Evolutionary conservation across 2,113 vertebrate species (phyloP).

Genomic region (Nibea coibor): DNA sequence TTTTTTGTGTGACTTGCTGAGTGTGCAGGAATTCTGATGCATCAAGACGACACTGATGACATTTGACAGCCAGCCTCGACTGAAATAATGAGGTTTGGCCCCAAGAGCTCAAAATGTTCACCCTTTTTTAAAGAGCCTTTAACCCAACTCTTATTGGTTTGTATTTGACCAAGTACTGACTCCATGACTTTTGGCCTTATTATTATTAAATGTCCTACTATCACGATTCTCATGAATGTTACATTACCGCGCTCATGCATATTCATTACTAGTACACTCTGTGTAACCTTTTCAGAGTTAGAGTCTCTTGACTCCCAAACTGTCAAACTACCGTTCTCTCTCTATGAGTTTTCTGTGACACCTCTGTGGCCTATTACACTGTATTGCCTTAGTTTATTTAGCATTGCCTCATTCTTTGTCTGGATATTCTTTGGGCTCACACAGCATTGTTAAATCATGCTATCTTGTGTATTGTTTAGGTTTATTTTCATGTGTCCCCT

Average conservation of each 20-base stretch:
- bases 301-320: neutral
- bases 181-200: neutral
- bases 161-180: neutral
- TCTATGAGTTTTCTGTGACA: neutral
- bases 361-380: neutral
- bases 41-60: neutral
- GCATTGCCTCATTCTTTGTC: slow-evolving; percentile 18
- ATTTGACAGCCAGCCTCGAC: slow-evolving; percentile 13
- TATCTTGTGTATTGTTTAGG: slow-evolving; percentile 1
- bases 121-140: neutral
- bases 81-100: slow-evolving; percentile 21
- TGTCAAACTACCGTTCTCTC: slow-evolving; percentile 2
- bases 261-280: slow-evolving; percentile 18
- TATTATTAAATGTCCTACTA: neutral
- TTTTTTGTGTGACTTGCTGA: neutral
- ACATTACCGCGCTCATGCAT: slow-evolving; percentile 6
- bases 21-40: neutral
- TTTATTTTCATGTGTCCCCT: slow-evolving; percentile 23
- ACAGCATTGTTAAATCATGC: neutral
- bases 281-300: slow-evolving; percentile 3
- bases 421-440: neutral
- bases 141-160: neutral
- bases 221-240: neutral
- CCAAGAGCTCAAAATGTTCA: neutral
- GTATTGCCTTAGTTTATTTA: neutral